Conservation (phyloP, 1,140 invertebrate genomes). For the Drepana arcuata region DNA sequence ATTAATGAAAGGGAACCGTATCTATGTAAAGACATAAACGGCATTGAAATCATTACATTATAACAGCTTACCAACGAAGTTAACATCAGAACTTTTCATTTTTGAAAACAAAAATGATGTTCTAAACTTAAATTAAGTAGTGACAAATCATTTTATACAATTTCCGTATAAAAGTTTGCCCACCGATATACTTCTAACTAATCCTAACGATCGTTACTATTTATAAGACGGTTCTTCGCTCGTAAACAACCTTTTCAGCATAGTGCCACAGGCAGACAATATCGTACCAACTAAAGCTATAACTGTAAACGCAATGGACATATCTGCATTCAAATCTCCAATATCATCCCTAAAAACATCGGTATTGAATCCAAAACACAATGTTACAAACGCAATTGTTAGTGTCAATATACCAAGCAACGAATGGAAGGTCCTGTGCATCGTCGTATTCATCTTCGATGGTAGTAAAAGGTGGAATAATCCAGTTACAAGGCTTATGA, state of each 20-base stretch:
- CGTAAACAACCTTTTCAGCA: no score
- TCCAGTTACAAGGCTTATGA: constrained; percentile 17
- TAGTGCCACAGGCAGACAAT: constrained; percentile 5
- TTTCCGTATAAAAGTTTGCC: background rate
- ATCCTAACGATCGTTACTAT: background rate
- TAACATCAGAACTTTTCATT: no score
- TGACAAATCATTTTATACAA: background rate
- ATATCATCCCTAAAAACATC: constrained; percentile 7
- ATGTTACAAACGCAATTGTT: constrained; percentile 13
- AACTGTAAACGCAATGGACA: constrained; percentile 17
- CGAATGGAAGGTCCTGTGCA: constrained; percentile 13
- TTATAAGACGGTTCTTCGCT: no score
- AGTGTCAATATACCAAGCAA: constrained; percentile 15
- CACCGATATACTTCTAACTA: background rate
- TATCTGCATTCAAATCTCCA: constrained; percentile 11
- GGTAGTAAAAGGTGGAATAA: constrained; percentile 10
- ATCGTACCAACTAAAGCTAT: constrained; percentile 19
- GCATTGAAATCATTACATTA: no score
- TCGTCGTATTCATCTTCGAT: background rate
- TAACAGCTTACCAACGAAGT: no score
- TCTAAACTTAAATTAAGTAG: background rate
- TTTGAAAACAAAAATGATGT: no score
- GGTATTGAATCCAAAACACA: constrained; percentile 17
- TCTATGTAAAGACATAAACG: no score
- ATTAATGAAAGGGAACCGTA: no score